phyloP scores from a whole-genome alignment of 2,113 vertebrate genomes.

The Tetrao urogallus region DNA sequence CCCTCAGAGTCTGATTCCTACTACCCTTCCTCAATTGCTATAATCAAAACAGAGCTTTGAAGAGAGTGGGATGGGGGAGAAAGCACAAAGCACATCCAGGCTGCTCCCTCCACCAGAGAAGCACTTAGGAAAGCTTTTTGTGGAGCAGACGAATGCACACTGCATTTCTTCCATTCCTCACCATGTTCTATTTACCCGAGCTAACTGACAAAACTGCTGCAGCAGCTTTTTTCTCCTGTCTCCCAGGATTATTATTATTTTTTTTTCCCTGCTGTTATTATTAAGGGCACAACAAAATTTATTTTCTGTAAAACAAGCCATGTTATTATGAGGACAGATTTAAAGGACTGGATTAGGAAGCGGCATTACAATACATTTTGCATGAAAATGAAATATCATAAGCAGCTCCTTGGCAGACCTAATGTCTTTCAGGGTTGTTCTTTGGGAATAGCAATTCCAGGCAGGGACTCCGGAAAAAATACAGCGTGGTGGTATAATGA shows the following conservation, averaged over 20 bases:
- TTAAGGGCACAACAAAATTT: conserved; percentile 15
- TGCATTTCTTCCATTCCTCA: not conserved
- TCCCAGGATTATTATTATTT: not conserved
- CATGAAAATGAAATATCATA: conserved; percentile 15
- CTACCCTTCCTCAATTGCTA: not conserved
- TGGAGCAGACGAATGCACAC: not conserved
- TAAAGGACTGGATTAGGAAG: not conserved
- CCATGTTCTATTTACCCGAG: not conserved
- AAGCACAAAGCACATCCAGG: not conserved
- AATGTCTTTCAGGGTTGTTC: conserved; percentile 7
- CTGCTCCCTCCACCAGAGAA: not conserved
- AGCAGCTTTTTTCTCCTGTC: not conserved
- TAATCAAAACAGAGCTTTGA: not conserved
- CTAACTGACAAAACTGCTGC: not conserved
- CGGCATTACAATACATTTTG: not conserved
- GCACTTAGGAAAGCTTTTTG: not conserved
- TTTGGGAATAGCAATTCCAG: conserved; percentile 44
- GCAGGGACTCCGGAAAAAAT: conserved; percentile 21
- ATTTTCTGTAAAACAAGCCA: conserved; percentile 3
- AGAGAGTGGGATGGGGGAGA: not conserved
- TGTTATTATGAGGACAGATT: not conserved
- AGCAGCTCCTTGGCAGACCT: conserved; percentile 33
- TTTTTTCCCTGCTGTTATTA: not conserved
- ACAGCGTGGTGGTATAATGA: not conserved
- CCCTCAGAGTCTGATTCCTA: not conserved